These are phyloP conservation scores for Protodeltote pygarga DNA, from an alignment of 2,888 invertebrate species.

Conservation along the genomic window DNA sequence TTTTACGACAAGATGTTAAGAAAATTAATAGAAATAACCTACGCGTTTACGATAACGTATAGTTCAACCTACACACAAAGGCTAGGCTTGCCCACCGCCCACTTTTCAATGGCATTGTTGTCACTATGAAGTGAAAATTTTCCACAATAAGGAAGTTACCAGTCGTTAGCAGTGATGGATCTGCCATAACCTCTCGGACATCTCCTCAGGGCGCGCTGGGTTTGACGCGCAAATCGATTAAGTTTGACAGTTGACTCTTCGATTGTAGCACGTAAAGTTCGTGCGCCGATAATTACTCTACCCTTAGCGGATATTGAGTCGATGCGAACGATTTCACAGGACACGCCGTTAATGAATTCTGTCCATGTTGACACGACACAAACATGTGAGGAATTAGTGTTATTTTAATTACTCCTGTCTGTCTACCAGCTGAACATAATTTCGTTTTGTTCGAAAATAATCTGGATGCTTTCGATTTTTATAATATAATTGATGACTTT, in stretches of 20 bases:
- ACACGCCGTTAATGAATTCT: conserved; percentile 80
- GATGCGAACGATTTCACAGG: conserved; percentile 62
- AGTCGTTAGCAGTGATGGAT: conserved; percentile 72
- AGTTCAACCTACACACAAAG: conserved; percentile 55
- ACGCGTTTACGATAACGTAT: conserved; percentile 49
- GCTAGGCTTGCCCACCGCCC: conserved; percentile 52
- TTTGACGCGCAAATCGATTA: conserved; percentile 80
- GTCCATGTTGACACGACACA: conserved; percentile 73
- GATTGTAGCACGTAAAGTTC: conserved; percentile 72
- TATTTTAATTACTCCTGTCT: conserved; percentile 67
- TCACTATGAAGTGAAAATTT: conserved; percentile 59
- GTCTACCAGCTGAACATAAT: conserved; percentile 47
- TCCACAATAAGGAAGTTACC: conserved; percentile 60
- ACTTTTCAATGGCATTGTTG: conserved; percentile 55
- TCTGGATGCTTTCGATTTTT: conserved; percentile 56
- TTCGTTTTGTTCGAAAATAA: conserved; percentile 54
- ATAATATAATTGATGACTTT: conserved; percentile 63
- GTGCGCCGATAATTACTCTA: conserved; percentile 71
- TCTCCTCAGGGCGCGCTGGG: conserved; percentile 60
- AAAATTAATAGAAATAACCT: conserved; percentile 55
- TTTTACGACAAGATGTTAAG: conserved; percentile 16
- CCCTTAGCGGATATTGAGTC: conserved; percentile 46
- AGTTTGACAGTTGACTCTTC: conserved; percentile 76
- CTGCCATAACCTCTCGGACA: conserved; percentile 61
- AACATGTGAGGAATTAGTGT: conserved; percentile 66